These are phyloP conservation scores for Phthorimaea operculella DNA, from an alignment of 1,140 invertebrate species.

Conservation along the genomic window DNA sequence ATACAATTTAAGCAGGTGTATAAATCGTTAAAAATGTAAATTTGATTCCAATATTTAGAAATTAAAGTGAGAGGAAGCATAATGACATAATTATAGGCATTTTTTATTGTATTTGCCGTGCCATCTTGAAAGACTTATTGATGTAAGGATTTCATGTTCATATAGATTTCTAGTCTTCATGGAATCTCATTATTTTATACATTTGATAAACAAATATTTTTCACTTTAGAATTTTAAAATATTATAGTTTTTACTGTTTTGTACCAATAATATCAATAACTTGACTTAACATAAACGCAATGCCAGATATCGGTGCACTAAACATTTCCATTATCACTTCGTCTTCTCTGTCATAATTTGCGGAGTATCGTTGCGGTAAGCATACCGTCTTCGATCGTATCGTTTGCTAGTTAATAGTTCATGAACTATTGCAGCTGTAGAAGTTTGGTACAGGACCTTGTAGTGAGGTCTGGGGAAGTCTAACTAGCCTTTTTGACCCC, in stretches of 20 bases:
- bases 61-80: conserved; percentile 34
- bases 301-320: conserved; percentile 24
- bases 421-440: neutral
- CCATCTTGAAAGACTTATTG: conserved; percentile 66
- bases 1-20: conserved; percentile 54
- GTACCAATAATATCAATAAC: conserved; percentile 23
- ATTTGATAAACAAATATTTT: conserved; percentile 36
- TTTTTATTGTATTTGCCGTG: conserved; percentile 57
- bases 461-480: no score
- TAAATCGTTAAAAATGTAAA: conserved; percentile 60
- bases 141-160: conserved; percentile 65
- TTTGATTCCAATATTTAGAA: conserved; percentile 63
- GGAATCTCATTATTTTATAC: conserved; percentile 62
- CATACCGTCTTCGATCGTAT: no score
- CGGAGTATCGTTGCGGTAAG: neutral
- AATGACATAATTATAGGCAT: conserved; percentile 53
- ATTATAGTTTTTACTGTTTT: conserved; percentile 30
- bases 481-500: no score
- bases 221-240: conserved; percentile 26
- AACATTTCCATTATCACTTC: conserved; percentile 13
- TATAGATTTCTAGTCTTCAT: conserved; percentile 66
- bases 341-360: neutral
- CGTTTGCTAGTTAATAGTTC: no score
- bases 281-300: conserved; percentile 20
- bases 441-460: neutral